Evolutionary conservation across 1,140 invertebrate species (phyloP), one percentile per base, ranked within the genome.

Genomic region (Drosophila hydei): DNA sequence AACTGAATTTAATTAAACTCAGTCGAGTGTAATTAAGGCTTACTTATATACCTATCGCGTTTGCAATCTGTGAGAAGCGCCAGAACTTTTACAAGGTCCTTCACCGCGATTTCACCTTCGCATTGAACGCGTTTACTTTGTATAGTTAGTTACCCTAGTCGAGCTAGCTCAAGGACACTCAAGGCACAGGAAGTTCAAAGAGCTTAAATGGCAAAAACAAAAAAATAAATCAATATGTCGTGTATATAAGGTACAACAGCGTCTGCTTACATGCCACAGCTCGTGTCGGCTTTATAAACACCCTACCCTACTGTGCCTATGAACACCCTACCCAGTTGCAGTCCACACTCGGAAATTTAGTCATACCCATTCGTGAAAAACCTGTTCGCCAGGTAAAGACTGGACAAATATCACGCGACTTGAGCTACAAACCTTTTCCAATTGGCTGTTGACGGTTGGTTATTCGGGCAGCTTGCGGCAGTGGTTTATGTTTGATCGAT

Each of bases 381-480:
- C 72, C 60, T 56, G 52, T 38, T 70, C 43, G 33, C 55, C 45
- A 25, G 19, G 51, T 67, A 52, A 60, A 65, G 50, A 85, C 62
- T 81, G 79, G 81, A 75, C 65, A 55, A 74, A 43, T 63, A 88
- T 87, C 83, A 83, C 83, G 83, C 79, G 83, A 83, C 88, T 87
- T 83, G 51, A 38, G 51, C 59, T 68, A 43, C 65, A 83, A 83
- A 75, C 63, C 64, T 48, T 64, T 72, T 88, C 51, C 72, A 60
- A 87, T 87, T 87, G 83, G 83, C 25, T 60, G 51, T 54, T 42
- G 30, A 27, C 23, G 19, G 16, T 27, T 36, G 12, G 48, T 16
- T 12, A 18, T 8, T 30, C 11, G 6, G 23, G 1, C 23, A 42
- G 16, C 3, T 25, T 9, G 16, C 23, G 21, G 19, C 23, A 25